Evolutionary conservation across 2,113 vertebrate genomes (phyloP), one percentile per base, ranked within the genome.

Genomic region (Hyla sarda): DNA sequence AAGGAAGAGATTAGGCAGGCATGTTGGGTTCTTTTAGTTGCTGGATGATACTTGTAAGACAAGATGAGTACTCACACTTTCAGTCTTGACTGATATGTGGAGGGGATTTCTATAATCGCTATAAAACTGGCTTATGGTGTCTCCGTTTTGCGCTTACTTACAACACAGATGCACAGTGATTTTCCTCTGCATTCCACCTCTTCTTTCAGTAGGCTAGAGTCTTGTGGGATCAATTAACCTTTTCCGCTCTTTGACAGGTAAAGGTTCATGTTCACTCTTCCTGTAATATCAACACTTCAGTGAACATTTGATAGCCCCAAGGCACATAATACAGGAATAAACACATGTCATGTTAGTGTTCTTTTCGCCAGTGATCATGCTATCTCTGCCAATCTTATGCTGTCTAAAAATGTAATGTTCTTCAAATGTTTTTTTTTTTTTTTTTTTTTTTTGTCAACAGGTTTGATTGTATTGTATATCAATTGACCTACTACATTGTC

Each of bases 191-290:
- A 28, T 82, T 16, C 17, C 4, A 34, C 41, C 25, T 82, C 60
- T 65, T 50, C 58, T 69, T 82, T 47, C 41, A 41, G 60, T 50
- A 67, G 8, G 60, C 60, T 67, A 67, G 45, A 82, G 79, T 50
- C 79, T 67, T 82, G 60, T 67, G 79, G 79, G 60, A 82, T 82
- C 60, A 82, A 82, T 82, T 82, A 82, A 82, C 79, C 79, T 82
- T 82, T 82, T 67, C 60, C 17, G 10, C 60, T 67, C n/a, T 82
- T 28, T 82, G 79, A 82, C 60, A 69, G 67, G 60, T 69, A 48
- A 82, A 19, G 25, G 41, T 47, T 82, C 45, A 67, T 82, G 37
- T 28, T 67, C 23, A 47, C 50, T 69, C 79, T 67, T 69, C 28
- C 60, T 82, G 58, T 67, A 60, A 48, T 67, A 67, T 82, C 16